A percentile compares a stretch with the other conserved stretches of the same genome.
phyloP scores from a whole-genome alignment of 2,113 vertebrate genomes.

The Parotia lawesii region DNA sequence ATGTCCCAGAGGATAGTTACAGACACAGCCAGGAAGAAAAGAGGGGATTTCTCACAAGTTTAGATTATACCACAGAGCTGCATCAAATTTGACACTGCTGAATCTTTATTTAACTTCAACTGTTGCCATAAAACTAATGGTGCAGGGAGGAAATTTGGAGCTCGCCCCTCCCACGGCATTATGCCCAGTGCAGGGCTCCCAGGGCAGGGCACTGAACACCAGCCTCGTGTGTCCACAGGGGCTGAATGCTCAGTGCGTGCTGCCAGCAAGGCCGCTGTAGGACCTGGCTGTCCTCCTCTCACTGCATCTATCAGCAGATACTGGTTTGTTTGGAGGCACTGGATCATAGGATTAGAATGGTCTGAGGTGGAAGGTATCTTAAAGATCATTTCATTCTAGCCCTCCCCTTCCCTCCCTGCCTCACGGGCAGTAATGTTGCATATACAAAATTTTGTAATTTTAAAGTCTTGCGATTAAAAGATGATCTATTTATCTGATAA shows the following conservation, averaged over 20 bases:
- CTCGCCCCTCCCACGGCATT: fast-evolving
- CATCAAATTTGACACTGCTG: neutral
- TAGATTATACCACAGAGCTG: neutral
- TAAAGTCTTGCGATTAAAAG: neutral
- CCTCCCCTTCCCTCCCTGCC: neutral
- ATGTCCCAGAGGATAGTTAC: neutral
- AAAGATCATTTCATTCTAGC: neutral
- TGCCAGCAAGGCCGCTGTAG: fast-evolving
- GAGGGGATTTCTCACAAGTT: neutral
- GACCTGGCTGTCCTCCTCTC: neutral
- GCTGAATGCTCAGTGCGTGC: fast-evolving
- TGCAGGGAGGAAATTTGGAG: neutral
- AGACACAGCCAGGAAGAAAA: neutral
- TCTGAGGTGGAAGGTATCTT: neutral
- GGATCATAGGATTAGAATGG: neutral
- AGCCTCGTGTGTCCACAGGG: fast-evolving
- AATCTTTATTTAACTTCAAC: neutral
- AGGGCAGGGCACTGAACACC: fast-evolving
- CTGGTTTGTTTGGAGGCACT: neutral
- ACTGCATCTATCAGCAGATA: neutral
- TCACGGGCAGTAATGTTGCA: fast-evolving
- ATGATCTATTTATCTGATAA: neutral
- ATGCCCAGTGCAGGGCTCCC: neutral
- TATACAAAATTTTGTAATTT: neutral
- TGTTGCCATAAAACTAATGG: neutral